Conservation (phyloP, 2,888 invertebrate species). For the Megaustenia siamemsis region DNA sequence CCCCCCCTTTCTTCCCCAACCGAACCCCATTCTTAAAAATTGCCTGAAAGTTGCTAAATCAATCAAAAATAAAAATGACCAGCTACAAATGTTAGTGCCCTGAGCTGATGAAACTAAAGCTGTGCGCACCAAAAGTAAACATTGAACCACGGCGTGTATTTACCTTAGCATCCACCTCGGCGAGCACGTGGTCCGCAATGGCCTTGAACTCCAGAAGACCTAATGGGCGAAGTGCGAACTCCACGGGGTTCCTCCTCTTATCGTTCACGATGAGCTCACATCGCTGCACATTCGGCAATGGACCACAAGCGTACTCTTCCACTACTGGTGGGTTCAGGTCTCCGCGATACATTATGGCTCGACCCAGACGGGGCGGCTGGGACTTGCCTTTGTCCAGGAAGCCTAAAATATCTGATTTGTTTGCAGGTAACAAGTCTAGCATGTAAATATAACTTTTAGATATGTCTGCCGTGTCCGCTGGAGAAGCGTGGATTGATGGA, state of each 20-base stretch:
- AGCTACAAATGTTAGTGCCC: no score
- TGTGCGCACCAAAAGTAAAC: no score
- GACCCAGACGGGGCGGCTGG: slow-evolving; percentile 63
- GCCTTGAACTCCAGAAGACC: slow-evolving; percentile 39
- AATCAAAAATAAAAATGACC: no score
- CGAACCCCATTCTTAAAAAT: no score
- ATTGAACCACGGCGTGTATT: no score
- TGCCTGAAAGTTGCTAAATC: no score
- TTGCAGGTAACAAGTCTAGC: slow-evolving; percentile 62
- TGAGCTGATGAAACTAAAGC: no score
- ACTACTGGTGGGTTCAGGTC: slow-evolving; percentile 61
- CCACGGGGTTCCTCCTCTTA: slow-evolving; percentile 50
- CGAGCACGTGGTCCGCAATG: neutral
- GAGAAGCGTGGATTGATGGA: slow-evolving; percentile 57
- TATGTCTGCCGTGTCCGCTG: slow-evolving; percentile 39
- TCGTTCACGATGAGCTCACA: slow-evolving; percentile 43
- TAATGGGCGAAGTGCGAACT: slow-evolving; percentile 46
- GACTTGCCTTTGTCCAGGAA: slow-evolving; percentile 57
- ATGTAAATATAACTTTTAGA: slow-evolving; percentile 58
- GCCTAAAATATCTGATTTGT: slow-evolving; percentile 59
- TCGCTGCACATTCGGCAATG: slow-evolving; percentile 41
- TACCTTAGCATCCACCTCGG: slow-evolving; percentile 50
- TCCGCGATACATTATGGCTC: slow-evolving; percentile 66
- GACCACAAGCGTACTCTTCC: slow-evolving; percentile 62
- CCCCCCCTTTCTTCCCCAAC: no score